A percentile compares a stretch with the other conserved stretches of the same genome.
Conservation (phyloP, 2,113 vertebrate species). For the Scopus umbretta region DNA sequence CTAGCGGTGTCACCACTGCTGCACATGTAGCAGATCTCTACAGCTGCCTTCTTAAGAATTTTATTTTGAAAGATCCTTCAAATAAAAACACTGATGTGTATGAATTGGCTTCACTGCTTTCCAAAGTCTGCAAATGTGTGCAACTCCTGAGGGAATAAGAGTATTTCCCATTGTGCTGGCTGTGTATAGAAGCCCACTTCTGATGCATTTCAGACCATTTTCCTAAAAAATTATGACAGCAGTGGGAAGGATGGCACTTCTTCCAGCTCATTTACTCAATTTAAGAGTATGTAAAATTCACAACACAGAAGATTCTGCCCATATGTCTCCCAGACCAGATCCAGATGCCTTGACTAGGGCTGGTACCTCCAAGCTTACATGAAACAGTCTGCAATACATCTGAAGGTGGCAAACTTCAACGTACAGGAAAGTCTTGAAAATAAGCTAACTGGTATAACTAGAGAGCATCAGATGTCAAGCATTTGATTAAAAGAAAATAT, state of each 20-base stretch:
- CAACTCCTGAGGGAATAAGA: neutral
- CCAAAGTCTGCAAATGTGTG: neutral
- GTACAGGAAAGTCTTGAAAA: constrained; percentile 1
- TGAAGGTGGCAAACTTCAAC: neutral
- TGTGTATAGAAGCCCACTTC: neutral
- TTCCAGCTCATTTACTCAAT: neutral
- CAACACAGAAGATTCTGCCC: neutral
- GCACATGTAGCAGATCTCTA: constrained; percentile 34
- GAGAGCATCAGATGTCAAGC: constrained; percentile 6
- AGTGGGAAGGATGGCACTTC: neutral
- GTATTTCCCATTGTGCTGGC: neutral
- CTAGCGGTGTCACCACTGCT: neutral
- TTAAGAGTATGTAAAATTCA: neutral
- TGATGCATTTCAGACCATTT: neutral
- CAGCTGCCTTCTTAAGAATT: constrained; percentile 19
- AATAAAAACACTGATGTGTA: neutral
- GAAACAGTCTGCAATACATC: neutral
- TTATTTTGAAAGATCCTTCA: constrained; percentile 36
- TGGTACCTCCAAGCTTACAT: neutral
- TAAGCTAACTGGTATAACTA: neutral
- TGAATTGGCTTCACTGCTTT: constrained; percentile 7
- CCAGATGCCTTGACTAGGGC: neutral
- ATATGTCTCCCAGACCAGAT: neutral
- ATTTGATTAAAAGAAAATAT: constrained; percentile 25
- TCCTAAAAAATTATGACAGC: neutral